Conservation (phyloP, 2,113 vertebrate genomes). For the Butastur rufipennis region DNA sequence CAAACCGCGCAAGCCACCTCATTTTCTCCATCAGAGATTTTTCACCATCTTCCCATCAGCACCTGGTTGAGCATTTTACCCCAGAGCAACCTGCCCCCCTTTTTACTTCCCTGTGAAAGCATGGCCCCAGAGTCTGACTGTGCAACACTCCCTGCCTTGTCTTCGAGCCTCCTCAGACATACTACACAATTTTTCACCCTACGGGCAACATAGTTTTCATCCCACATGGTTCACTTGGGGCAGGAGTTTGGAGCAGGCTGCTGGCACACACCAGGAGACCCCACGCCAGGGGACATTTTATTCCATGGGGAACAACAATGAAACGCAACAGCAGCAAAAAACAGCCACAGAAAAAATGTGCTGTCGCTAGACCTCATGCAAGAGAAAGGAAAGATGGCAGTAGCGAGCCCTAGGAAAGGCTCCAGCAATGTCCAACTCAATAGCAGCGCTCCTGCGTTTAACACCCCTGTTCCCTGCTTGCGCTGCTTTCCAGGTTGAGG, state of each 20-base stretch:
- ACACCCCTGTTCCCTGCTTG: background rate
- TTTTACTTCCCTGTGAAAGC: background rate
- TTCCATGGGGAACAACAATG: background rate
- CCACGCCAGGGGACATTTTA: background rate
- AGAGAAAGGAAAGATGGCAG: background rate
- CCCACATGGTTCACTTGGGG: background rate
- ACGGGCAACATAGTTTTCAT: background rate
- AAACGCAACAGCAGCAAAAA: background rate
- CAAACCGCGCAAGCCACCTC: background rate
- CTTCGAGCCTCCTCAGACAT: background rate
- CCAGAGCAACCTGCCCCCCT: background rate
- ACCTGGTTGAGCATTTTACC: background rate
- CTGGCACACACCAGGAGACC: background rate
- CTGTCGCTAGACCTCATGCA: background rate
- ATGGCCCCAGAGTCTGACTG: accelerated
- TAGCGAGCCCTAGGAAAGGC: background rate
- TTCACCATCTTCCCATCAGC: background rate
- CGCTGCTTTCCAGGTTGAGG: background rate
- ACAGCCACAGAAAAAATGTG: background rate
- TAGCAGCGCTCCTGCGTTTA: background rate
- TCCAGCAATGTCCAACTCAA: background rate
- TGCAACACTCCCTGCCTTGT: background rate
- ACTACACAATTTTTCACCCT: background rate
- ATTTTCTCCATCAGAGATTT: background rate
- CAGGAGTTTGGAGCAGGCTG: background rate